phyloP scores from a whole-genome alignment of 2,888 invertebrate species.

The Ormyrus rosae region DNA sequence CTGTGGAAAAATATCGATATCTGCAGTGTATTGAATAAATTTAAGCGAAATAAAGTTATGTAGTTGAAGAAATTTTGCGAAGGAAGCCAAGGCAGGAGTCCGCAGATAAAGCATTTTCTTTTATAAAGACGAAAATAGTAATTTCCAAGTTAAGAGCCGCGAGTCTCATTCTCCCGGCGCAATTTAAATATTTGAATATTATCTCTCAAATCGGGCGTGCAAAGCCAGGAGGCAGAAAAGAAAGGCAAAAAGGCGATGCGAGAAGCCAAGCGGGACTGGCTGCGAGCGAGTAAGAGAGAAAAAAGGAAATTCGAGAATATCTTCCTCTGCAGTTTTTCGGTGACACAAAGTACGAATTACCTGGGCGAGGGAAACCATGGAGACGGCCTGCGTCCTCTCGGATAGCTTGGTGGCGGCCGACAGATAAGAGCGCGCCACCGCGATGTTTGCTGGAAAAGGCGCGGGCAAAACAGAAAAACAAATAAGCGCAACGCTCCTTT shows the following conservation, averaged over 20 bases:
- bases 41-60: background rate
- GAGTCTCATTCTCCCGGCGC: background rate
- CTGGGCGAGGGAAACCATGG: conserved; percentile 89
- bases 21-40: too few species aligned
- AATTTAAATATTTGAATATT: conserved; percentile 51
- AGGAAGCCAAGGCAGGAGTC: background rate
- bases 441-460: conserved; percentile 83
- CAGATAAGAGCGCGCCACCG: conserved; percentile 89
- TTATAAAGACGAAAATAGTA: background rate
- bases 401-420: conserved; percentile 88
- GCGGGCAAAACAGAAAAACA: conserved; percentile 9
- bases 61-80: background rate
- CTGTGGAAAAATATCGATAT: too few species aligned
- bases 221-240: background rate
- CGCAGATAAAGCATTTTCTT: background rate
- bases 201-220: conserved; percentile 34
- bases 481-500: conserved; percentile 1
- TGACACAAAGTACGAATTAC: conserved; percentile 60
- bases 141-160: conserved; percentile 15
- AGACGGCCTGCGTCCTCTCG: conserved; percentile 90
- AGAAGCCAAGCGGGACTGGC: background rate
- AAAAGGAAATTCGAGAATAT: background rate
- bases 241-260: background rate
- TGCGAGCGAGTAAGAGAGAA: background rate
- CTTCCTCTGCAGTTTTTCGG: background rate